Evolutionary conservation across 2,797 vertebrate species (phyloP), one percentile per base, ranked within the genome.

Genomic region (Aeoliscus strigatus): DNA sequence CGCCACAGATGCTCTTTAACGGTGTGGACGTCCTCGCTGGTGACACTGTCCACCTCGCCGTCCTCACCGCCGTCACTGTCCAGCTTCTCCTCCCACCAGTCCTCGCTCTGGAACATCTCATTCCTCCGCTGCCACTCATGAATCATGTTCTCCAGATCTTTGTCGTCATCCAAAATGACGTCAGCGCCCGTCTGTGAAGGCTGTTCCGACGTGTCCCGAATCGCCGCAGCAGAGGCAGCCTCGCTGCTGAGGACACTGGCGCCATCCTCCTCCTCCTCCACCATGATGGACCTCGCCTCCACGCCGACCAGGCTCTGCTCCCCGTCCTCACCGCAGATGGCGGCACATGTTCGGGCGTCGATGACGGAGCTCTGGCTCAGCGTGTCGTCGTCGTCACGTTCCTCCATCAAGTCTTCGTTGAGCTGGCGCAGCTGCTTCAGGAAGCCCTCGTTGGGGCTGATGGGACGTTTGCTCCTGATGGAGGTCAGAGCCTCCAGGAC

Each of bases 381-480:
- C 3, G 84, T 89, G 1, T 90, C 82, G 1, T 87, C 90, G 0
- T 82, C 81, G 2, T 94, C 91, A 0, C 93, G 80, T 43, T 99
- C 93, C 60, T 96, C 94, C 86, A 95, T 55, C 47, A 99, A 70
- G 6, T 64, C 86, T 77, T 98, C 95, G 0, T 98, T 98, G 49
- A 99, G 82, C 27, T 93, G 87, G 2, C 96, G 82, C 14, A 99
- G 88, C 82, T 99, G 96, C 83, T 91, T 94, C 38, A 99, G 78
- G 81, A 99, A 99, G 43, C 92, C 92, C 0, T 96, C 94, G 0
- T 98, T 98, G 61, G 96, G 96, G 74, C 86, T 89, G 81, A 99
- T 88, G 57, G 94, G 77, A 0, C 96, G 89, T 43, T 94, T 96
- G 66, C 88, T 92, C 39, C 94, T 86, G 30, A 99, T 66, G 1